Conservation (phyloP, 2,888 invertebrate genomes). For the Spisula subtruncata region DNA sequence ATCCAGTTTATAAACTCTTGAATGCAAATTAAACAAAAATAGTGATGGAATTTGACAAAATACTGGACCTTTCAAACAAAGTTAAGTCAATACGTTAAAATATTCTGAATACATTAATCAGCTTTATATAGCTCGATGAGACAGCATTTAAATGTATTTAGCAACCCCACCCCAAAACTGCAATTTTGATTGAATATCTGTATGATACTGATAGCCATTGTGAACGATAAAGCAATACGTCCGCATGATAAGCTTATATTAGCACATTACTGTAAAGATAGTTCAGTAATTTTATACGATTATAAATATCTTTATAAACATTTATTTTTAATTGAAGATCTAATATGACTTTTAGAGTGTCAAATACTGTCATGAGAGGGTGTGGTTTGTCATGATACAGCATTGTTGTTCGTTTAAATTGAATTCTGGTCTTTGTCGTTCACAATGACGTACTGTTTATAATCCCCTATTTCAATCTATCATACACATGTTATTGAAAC, state of each 20-base stretch:
- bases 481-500: background rate
- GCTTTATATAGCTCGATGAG: background rate
- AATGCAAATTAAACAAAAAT: slow-evolving; percentile 9
- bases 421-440: background rate
- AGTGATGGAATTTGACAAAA: background rate
- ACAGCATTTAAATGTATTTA: slow-evolving; percentile 1
- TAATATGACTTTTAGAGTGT: background rate
- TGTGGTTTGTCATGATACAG: background rate
- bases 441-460: background rate
- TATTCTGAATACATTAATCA: background rate
- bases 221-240: background rate
- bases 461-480: background rate
- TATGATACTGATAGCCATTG: background rate
- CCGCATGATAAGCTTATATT: background rate
- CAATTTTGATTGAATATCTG: background rate
- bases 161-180: slow-evolving; percentile 3
- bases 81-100: slow-evolving; percentile 1
- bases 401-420: background rate
- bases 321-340: background rate
- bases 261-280: background rate
- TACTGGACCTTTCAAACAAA: background rate
- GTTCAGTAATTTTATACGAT: background rate
- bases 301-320: background rate
- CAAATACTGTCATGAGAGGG: background rate
- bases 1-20: background rate